These are phyloP conservation scores for Oryzaephilus surinamensis DNA, from an alignment of 1,140 invertebrate species.

Conservation along the genomic window DNA sequence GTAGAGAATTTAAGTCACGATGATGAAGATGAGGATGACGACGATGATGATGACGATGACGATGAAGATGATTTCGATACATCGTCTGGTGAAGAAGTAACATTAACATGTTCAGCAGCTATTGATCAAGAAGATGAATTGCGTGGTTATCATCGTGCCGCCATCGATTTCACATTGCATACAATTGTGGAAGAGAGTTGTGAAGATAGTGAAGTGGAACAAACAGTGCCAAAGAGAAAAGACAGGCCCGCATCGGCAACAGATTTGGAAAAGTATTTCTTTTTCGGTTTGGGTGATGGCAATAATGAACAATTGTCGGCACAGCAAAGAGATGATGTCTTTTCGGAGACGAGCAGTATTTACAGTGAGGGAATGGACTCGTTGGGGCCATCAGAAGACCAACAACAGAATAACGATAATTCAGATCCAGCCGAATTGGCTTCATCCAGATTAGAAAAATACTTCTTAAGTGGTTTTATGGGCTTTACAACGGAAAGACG, in stretches of 20 bases:
- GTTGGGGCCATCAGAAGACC: slow-evolving; percentile 42
- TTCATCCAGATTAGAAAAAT: slow-evolving; percentile 78
- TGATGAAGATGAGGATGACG: slow-evolving; percentile 50
- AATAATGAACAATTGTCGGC: slow-evolving; percentile 39
- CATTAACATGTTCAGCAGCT: slow-evolving; percentile 39
- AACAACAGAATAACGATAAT: slow-evolving; percentile 37
- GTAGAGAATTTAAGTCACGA: slow-evolving; percentile 72
- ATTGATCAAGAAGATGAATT: slow-evolving; percentile 69
- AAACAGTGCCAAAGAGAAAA: slow-evolving; percentile 43
- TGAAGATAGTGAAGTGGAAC: slow-evolving; percentile 76
- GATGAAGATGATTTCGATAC: slow-evolving; percentile 47
- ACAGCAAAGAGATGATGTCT: slow-evolving; percentile 50
- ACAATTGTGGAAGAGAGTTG: slow-evolving; percentile 91
- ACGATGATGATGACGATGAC: slow-evolving; percentile 48
- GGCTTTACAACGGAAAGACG: slow-evolving; percentile 62
- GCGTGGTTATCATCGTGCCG: slow-evolving; percentile 63
- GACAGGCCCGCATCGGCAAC: slow-evolving; percentile 59
- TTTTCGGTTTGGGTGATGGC: slow-evolving; percentile 69
- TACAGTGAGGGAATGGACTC: slow-evolving; percentile 74
- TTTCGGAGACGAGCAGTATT: slow-evolving; percentile 80
- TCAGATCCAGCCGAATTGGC: slow-evolving; percentile 61
- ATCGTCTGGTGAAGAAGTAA: slow-evolving; percentile 45
- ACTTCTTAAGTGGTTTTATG: slow-evolving; percentile 78
- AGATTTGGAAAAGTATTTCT: slow-evolving; percentile 85
- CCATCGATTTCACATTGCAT: slow-evolving; percentile 81